Evolutionary conservation across 2,797 vertebrate genomes (phyloP).

Genomic region (Ctenopoma kingsleyae): DNA sequence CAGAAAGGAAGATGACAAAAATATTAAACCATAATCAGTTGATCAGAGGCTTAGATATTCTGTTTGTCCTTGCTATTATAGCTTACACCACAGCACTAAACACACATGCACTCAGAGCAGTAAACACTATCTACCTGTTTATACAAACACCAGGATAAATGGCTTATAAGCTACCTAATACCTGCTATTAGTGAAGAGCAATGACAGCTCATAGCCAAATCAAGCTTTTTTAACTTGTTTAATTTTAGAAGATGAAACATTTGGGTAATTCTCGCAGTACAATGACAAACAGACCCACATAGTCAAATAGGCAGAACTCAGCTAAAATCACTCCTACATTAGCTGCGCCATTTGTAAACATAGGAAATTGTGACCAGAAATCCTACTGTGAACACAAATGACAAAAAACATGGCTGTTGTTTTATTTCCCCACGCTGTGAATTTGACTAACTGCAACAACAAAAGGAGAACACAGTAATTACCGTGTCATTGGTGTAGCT

Average conservation of each 20-base stretch:
- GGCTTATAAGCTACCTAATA: constrained; percentile 56
- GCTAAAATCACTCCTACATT: constrained; percentile 22
- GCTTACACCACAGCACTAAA: constrained; percentile 11
- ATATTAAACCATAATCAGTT: constrained; percentile 60
- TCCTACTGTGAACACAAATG: background rate
- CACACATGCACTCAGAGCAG: constrained; percentile 11
- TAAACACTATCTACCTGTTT: constrained; percentile 42
- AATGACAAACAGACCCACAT: constrained; percentile 50
- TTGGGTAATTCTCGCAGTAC: constrained; percentile 52
- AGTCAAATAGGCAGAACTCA: constrained; percentile 17
- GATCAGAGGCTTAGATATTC: constrained; percentile 47
- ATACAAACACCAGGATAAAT: constrained; percentile 36
- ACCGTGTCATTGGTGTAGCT: background rate
- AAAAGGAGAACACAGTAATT: constrained; percentile 6
- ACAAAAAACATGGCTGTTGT: background rate
- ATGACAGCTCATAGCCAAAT: constrained; percentile 50
- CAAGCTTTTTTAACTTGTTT: constrained; percentile 60
- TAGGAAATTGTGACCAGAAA: constrained; percentile 2
- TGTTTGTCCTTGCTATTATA: constrained; percentile 49
- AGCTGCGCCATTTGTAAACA: constrained; percentile 9
- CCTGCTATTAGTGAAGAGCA: constrained; percentile 46
- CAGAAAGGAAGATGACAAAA: constrained; percentile 62
- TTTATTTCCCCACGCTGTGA: background rate
- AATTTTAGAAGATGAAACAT: constrained; percentile 48
- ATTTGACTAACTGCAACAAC: background rate